These are phyloP conservation scores for Drosophila yooni DNA, from an alignment of 2,888 invertebrate species.

Conservation along the genomic window DNA sequence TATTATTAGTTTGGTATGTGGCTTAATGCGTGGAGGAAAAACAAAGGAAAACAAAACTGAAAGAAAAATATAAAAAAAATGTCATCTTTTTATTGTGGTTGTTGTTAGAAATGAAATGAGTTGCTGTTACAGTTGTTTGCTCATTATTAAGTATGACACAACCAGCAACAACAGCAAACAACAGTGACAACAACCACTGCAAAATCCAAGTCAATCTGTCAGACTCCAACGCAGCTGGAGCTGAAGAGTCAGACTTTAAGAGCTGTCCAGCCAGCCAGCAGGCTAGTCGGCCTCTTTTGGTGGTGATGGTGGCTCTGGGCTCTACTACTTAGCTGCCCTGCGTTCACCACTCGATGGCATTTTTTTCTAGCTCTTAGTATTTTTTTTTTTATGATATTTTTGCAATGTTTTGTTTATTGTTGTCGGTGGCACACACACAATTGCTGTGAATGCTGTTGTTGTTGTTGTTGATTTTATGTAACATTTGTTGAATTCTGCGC, in stretches of 20 bases:
- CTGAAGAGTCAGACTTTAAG: slow-evolving; percentile 16
- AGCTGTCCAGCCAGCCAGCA: slow-evolving; percentile 40
- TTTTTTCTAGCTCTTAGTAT: slow-evolving; percentile 38
- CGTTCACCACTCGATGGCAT: slow-evolving; percentile 25
- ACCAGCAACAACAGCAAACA: slow-evolving; percentile 25
- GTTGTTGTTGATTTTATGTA: slow-evolving; percentile 55
- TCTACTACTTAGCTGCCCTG: slow-evolving; percentile 1
- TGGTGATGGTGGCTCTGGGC: slow-evolving; percentile 7
- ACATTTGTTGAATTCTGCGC: slow-evolving; percentile 66
- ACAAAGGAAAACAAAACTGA: slow-evolving; percentile 25
- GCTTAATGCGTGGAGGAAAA: slow-evolving; percentile 14
- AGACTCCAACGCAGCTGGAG: slow-evolving; percentile 47
- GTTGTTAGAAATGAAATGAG: slow-evolving; percentile 43
- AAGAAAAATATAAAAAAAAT: slow-evolving; percentile 40
- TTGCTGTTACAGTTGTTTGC: slow-evolving; percentile 58
- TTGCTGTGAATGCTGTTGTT: slow-evolving; percentile 33
- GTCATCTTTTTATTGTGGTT: slow-evolving; percentile 52
- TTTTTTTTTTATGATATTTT: slow-evolving; percentile 42
- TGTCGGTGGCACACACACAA: slow-evolving; percentile 70
- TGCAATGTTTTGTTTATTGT: slow-evolving; percentile 76
- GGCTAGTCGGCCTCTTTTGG: slow-evolving; percentile 12
- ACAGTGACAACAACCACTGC: slow-evolving; percentile 13
- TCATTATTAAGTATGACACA: slow-evolving; percentile 64
- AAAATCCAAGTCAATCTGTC: slow-evolving; percentile 47
- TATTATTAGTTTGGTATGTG: slow-evolving; percentile 7